Base-by-base conservation (phyloP, 1,140 invertebrate species). In the Acromyrmex echinatior region DNA sequence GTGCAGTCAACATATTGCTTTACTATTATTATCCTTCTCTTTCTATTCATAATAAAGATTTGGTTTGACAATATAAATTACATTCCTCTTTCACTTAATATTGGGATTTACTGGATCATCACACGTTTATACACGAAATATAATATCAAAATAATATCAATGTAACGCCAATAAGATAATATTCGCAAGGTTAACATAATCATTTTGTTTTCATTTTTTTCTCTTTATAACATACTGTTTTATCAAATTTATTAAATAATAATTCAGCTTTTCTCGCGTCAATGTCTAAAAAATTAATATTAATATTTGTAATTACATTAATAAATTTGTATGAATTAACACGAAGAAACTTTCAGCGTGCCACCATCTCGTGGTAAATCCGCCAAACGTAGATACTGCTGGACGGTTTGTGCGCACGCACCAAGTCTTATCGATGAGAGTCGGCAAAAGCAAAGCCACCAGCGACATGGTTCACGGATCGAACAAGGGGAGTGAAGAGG, bases 361-460 rank as follows among this genome's bases (percentile, higher is more conserved):
- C 53, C 82, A 89, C 90, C 91, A 89, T 93, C 91, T 90, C 70
- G 88, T 85, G 91, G 86, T 80, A 85, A 68, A 82, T 76, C 35
- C 18, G 58, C 58, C 21, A 89, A 86, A 68, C 71, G 16, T 2
- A 14, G 25, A 39, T 66, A 58, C 0, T 28, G 21, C 31, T 58
- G 65, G 39, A n/a, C 14, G 39, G 68, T 21, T 71, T 49, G 35
- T 84, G 80, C 80, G 80, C 80, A 58, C 80, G 80, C 80, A 84
- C n/a, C 68, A 66, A 49, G 39, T 21, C 56, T 84, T 84, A 84
- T 84, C 80, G 80, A 84, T 84, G 80, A 82, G 53, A 74, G 21
- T 18, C 80, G 68, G 66, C 53, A 18, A 65, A 68, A 21, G 79
- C 60, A 73, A 60, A 60, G 56, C n/a, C n/a, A 77, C 53, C 51